Base-by-base conservation (phyloP, 2,888 invertebrate species). In the Lasioglossum zephyrum region DNA sequence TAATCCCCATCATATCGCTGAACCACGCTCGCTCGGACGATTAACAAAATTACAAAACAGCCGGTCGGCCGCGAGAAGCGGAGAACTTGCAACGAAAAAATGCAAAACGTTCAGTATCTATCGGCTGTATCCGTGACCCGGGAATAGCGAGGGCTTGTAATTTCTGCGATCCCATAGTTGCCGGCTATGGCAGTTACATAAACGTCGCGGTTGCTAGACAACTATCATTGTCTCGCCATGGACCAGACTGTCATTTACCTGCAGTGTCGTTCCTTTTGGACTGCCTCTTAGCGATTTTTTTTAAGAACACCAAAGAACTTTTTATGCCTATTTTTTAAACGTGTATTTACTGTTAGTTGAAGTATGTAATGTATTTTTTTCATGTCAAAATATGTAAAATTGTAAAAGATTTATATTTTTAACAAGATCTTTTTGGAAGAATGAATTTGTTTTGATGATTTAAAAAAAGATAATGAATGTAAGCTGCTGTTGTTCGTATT, bases 1-100 rank as follows among this genome's bases (percentile, higher is more conserved):
- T 74, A 79, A 82, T 82, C 80, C 66, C n/a, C 41, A 4, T 26
- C 22, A 18, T 75, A 69, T 73, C 73, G 76, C 39, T 60, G 26
- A 16, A 53, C 73, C 53, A 36, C 36, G 78, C n/a, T 77, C 53
- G 57, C 69, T 39, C 47, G 47, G 39, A 41, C 75, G 81, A 82
- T 82, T 72, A 72, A 80, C 60, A 22, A 80, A 78, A 75, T 82
- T 75, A 75, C 80, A 79, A 79, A 82, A 82, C 82, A 63, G 47
- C 57, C 26, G 47, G 22, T 66, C 39, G 66, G 6, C 31, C 44
- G n/a, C 41, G 44, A n/a, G 39, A 47, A 18, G n/a, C 44, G 44
- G 13, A 44, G 16, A 44, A 72, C 26, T 41, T 13, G 26, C 44
- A 13, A 5, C 63, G 31, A 26, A 60, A 60, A 60, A 26, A 60